These are phyloP conservation scores for Drosophila falleni DNA, from an alignment of 2,888 invertebrate genomes.

Conservation along the genomic window DNA sequence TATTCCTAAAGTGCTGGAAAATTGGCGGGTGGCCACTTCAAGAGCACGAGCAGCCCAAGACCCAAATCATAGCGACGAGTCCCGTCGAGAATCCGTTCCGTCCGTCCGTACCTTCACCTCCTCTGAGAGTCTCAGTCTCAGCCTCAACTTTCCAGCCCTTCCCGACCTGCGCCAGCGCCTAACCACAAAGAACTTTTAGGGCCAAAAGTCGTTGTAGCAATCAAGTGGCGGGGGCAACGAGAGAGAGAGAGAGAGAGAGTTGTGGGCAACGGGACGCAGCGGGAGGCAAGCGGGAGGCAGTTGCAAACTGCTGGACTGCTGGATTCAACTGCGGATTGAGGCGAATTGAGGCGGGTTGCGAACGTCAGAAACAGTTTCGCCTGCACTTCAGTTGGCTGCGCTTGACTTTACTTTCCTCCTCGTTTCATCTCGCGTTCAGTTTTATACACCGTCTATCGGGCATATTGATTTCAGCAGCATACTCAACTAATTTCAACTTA, in stretches of 20 bases:
- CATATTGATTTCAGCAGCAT: slow-evolving; percentile 37
- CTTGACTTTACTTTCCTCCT: slow-evolving; percentile 56
- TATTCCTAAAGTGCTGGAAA: slow-evolving; percentile 75
- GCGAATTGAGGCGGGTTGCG: slow-evolving; percentile 44
- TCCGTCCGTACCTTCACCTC: no score
- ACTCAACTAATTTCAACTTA: no score
- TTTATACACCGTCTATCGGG: slow-evolving; percentile 19
- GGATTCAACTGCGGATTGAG: slow-evolving; percentile 22
- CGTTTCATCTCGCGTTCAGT: slow-evolving; percentile 46
- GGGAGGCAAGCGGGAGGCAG: slow-evolving; percentile 29
- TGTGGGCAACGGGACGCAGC: slow-evolving; percentile 12
- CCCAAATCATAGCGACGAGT: slow-evolving; percentile 31
- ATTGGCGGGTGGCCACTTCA: slow-evolving; percentile 74
- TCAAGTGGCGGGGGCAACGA: slow-evolving; percentile 57
- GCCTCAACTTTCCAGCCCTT: background rate
- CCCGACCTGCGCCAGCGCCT: slow-evolving; percentile 41
- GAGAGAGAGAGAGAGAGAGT: no score
- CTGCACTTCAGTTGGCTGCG: slow-evolving; percentile 65
- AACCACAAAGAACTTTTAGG: slow-evolving; percentile 77
- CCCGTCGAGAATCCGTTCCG: slow-evolving; percentile 59
- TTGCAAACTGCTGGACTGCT: slow-evolving; percentile 20
- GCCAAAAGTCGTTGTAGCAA: slow-evolving; percentile 74
- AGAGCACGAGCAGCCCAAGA: slow-evolving; percentile 44
- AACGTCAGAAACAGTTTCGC: slow-evolving; percentile 72
- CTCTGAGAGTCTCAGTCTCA: background rate